Conservation (phyloP, 2,113 vertebrate genomes). For the Psettodes erumei region DNA sequence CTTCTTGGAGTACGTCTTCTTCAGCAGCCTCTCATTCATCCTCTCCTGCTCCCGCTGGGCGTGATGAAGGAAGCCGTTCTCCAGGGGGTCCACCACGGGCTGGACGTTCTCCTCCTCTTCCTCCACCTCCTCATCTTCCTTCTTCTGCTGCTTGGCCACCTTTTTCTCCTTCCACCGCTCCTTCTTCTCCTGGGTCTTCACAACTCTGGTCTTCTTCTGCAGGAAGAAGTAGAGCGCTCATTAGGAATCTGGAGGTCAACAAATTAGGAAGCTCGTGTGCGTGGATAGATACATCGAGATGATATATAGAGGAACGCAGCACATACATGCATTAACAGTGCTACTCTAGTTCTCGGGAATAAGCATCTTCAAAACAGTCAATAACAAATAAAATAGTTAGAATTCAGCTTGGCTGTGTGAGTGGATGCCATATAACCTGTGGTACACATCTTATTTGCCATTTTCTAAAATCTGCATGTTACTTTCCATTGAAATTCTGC, state of each 20-base stretch:
- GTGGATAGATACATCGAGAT: neutral
- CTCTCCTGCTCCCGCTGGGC: constrained; percentile 89
- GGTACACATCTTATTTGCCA: neutral
- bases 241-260: neutral
- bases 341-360: neutral
- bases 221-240: constrained; percentile 3
- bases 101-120: constrained; percentile 89
- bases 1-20: constrained; percentile 91
- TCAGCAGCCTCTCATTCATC: constrained; percentile 89
- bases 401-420: neutral
- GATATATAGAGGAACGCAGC: neutral
- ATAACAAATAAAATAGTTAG: neutral
- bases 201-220: constrained; percentile 88
- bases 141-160: constrained; percentile 85
- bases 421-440: neutral
- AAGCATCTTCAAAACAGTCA: neutral
- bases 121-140: constrained; percentile 83
- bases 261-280: neutral
- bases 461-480: neutral
- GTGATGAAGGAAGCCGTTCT: constrained; percentile 89
- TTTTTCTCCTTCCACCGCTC: constrained; percentile 85
- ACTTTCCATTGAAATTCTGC: neutral
- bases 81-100: constrained; percentile 84
- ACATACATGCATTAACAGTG: neutral
- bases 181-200: constrained; percentile 92